Evolutionary conservation across 2,797 vertebrate species (phyloP).

Genomic region (Moxostoma hubbsi): DNA sequence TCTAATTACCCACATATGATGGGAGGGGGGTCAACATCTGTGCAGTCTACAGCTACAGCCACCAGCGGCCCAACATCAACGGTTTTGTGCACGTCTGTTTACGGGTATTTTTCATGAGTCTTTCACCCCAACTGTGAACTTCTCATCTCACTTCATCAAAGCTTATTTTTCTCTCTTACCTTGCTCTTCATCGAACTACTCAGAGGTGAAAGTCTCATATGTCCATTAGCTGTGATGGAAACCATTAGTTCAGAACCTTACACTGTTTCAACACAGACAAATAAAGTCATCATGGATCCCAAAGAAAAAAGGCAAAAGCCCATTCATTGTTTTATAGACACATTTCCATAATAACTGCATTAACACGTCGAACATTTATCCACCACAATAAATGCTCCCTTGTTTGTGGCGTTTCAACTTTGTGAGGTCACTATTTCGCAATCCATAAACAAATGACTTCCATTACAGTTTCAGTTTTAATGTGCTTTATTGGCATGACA

Average conservation of each 20-base stretch:
- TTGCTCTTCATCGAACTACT: conserved; percentile 37
- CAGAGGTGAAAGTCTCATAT: conserved; percentile 26
- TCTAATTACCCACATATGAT: conserved; percentile 58
- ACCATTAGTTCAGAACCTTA: conserved; percentile 41
- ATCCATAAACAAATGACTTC: too few relatives aligned
- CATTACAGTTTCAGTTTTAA: too few relatives aligned
- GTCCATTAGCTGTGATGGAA: conserved; percentile 36
- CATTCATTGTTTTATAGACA: conserved; percentile 28
- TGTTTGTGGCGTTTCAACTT: background rate
- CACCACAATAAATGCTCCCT: background rate
- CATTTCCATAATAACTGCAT: conserved; percentile 27
- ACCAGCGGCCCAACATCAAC: conserved; percentile 26
- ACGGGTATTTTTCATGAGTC: conserved; percentile 40
- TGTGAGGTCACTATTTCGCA: background rate
- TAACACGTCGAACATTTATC: conserved; percentile 5
- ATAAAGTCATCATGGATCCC: conserved; percentile 27
- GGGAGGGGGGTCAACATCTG: conserved; percentile 57
- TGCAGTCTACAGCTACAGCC: conserved; percentile 50
- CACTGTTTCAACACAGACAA: conserved; percentile 27
- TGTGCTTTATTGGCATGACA: too few relatives aligned
- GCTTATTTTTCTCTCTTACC: conserved; percentile 36
- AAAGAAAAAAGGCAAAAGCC: conserved; percentile 13
- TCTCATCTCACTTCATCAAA: conserved; percentile 33
- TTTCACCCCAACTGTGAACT: conserved; percentile 39
- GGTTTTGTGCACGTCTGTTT: conserved; percentile 22